Percentiles rank a stretch among this genome's conserved stretches.
These are phyloP conservation scores for Danaus plexippus DNA, from an alignment of 1,140 invertebrate genomes.

Conservation along the genomic window DNA sequence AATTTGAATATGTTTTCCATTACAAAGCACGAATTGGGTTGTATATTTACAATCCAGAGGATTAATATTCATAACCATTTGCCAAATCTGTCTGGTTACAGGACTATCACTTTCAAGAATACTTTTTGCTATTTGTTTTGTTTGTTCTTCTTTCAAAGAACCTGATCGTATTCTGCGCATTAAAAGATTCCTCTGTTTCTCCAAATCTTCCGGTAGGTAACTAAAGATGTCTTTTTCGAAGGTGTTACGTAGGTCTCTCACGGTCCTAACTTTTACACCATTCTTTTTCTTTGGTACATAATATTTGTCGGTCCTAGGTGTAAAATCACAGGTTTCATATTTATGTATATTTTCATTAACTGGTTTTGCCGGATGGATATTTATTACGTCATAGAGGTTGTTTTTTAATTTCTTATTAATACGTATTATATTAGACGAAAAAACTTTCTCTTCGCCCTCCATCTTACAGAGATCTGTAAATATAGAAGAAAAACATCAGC, in stretches of 20 bases:
- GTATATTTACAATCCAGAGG: conserved; percentile 35
- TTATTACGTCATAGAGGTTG: conserved; percentile 44
- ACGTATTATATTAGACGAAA: too few species aligned
- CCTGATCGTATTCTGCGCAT: conserved; percentile 52
- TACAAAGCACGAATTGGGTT: conserved; percentile 50
- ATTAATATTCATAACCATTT: conserved; percentile 61
- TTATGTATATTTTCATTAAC: conserved; percentile 14
- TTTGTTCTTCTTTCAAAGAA: conserved; percentile 39
- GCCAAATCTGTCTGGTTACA: conserved; percentile 47
- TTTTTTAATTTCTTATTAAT: conserved; percentile 23
- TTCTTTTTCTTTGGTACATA: conserved; percentile 53
- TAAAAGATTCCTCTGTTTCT: conserved; percentile 48
- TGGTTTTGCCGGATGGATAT: conserved; percentile 36
- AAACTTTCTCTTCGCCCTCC: too few species aligned
- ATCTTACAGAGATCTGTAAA: too few species aligned
- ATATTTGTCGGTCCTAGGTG: conserved; percentile 42
- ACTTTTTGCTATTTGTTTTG: conserved; percentile 40
- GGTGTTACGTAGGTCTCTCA: conserved; percentile 43
- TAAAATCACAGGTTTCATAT: conserved; percentile 34
- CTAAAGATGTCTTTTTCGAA: conserved; percentile 47
- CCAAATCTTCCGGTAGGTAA: conserved; percentile 40
- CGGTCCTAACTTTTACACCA: conserved; percentile 52
- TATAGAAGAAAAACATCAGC: too few species aligned
- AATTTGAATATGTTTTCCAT: conserved; percentile 47
- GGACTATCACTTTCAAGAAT: conserved; percentile 39